phyloP scores from a whole-genome alignment of 1,140 invertebrate genomes.

The Drosophila baimaii region DNA sequence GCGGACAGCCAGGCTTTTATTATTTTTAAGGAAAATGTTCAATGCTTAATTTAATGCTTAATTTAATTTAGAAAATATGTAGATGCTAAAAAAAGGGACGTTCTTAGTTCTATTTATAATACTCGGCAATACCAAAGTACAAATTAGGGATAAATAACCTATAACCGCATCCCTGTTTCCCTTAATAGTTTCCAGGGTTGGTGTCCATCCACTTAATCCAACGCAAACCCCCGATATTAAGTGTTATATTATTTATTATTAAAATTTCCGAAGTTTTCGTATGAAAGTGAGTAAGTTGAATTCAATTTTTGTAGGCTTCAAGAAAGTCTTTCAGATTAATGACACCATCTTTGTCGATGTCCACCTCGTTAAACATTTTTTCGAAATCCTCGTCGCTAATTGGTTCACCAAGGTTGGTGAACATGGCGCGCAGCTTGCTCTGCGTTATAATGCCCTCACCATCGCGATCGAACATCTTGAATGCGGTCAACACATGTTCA shows the following conservation, averaged over 20 bases:
- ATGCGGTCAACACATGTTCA: constrained; percentile 33
- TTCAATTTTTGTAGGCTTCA: constrained; percentile 2
- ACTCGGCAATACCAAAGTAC: too few relatives aligned
- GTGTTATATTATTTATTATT: neutral
- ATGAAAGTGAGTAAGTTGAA: neutral
- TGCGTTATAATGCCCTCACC: constrained; percentile 23
- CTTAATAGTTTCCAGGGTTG: too few relatives aligned
- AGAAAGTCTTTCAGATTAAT: constrained; percentile 16
- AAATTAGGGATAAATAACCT: too few relatives aligned
- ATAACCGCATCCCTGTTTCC: too few relatives aligned
- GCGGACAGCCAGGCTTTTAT: too few relatives aligned
- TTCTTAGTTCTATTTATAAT: too few relatives aligned
- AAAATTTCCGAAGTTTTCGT: too few relatives aligned
- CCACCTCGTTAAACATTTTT: constrained; percentile 9
- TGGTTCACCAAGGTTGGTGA: constrained; percentile 9
- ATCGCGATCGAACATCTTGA: constrained; percentile 48
- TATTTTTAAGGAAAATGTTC: too few relatives aligned
- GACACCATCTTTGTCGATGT: constrained; percentile 13
- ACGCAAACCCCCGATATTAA: neutral
- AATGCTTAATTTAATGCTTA: too few relatives aligned
- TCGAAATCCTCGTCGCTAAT: constrained; percentile 23
- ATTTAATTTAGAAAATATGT: too few relatives aligned
- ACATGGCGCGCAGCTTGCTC: constrained; percentile 6
- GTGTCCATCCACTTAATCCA: neutral
- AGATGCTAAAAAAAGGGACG: too few relatives aligned